These are phyloP conservation scores for Strongylocentrotus purpuratus DNA, from an alignment of 35 echinoderm and acorn worm species.

Conservation along the genomic window DNA sequence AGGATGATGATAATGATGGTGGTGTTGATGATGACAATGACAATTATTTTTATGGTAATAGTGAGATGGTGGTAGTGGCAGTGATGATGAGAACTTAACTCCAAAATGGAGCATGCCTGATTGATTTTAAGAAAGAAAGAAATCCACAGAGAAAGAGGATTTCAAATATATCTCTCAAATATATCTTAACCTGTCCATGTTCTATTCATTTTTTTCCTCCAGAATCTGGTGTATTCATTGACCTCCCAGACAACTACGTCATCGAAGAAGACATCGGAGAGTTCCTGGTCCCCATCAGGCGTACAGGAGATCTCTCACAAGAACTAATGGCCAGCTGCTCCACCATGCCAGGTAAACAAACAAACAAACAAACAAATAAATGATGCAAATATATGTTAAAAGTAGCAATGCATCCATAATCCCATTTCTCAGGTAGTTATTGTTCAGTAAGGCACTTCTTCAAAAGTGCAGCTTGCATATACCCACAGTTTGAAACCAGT, in stretches of 20 bases:
- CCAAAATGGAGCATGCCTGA: no score
- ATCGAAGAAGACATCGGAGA: conserved; percentile 92
- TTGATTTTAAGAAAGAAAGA: no score
- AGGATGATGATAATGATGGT: no score
- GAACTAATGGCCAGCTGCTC: conserved; percentile 98
- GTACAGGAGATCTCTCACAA: conserved; percentile 87
- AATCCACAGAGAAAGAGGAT: no score
- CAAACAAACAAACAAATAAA: not conserved
- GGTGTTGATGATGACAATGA: no score
- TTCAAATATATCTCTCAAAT: not conserved
- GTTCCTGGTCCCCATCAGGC: conserved; percentile 88
- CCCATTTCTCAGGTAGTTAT: not conserved
- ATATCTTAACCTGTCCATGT: not conserved
- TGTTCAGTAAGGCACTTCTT: not conserved
- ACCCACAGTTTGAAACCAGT: not conserved
- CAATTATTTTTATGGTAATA: no score
- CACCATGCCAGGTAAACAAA: conserved; percentile 87
- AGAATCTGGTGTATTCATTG: conserved; percentile 92
- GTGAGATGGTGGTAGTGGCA: no score
- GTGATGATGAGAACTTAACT: no score
- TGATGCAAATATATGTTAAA: not conserved
- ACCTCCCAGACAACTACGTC: conserved; percentile 56
- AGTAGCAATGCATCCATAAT: not conserved
- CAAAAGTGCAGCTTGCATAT: not conserved
- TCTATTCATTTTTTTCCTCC: conserved; percentile 43